phyloP scores from a whole-genome alignment of 2,113 vertebrate species.

The Erinaceus europaeus region DNA sequence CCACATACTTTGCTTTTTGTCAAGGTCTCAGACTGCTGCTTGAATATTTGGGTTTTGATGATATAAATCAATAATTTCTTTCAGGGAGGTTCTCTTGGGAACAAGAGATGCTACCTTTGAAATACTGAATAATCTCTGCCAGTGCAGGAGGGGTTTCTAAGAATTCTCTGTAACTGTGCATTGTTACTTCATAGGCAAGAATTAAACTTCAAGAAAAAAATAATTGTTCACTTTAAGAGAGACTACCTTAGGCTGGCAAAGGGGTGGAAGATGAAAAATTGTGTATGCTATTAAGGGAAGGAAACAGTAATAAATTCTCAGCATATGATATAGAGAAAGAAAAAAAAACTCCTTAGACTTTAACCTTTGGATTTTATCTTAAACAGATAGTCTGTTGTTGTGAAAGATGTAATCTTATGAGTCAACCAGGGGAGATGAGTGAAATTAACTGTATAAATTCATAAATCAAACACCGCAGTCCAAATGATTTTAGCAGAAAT shows the following conservation, averaged over 20 bases:
- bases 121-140: conserved; percentile 69
- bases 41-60: conserved; percentile 83
- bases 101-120: conserved; percentile 76
- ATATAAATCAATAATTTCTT: conserved; percentile 83
- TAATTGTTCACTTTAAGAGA: conserved; percentile 16
- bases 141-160: conserved; percentile 64
- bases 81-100: conserved; percentile 75
- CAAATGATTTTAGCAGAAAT: not conserved
- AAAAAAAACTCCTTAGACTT: not conserved
- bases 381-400: not conserved
- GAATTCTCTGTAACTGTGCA: conserved; percentile 66
- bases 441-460: not conserved
- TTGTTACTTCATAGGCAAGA: conserved; percentile 69
- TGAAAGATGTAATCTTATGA: not conserved
- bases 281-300: not conserved
- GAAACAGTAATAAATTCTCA: not conserved
- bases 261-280: not conserved
- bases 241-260: not conserved
- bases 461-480: not conserved
- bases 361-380: not conserved
- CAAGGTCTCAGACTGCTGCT: conserved; percentile 76
- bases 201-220: conserved; percentile 52
- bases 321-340: not conserved
- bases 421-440: not conserved
- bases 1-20: conserved; percentile 75